Percentiles rank a stretch among this genome's conserved stretches.
These are phyloP conservation scores for Tyto alba DNA, from an alignment of 2,113 vertebrate species.

Conservation along the genomic window DNA sequence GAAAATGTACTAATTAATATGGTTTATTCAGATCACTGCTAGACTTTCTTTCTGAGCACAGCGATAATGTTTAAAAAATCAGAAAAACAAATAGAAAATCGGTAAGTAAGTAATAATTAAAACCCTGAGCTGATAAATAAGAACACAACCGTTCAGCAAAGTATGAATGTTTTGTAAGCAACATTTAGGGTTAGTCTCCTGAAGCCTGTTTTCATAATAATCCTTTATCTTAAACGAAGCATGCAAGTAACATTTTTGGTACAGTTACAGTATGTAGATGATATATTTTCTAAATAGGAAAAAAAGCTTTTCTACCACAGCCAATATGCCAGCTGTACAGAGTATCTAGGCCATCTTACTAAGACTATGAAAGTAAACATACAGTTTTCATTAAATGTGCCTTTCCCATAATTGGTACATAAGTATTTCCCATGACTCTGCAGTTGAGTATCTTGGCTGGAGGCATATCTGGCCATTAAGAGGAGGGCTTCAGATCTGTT, in stretches of 20 bases:
- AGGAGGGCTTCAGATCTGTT: slow-evolving; percentile 71
- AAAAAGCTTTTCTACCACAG: slow-evolving; percentile 46
- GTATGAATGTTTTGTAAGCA: not conserved
- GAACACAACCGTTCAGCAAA: not conserved
- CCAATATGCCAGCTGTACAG: slow-evolving; percentile 54
- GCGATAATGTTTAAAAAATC: not conserved
- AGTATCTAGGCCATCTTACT: slow-evolving; percentile 65
- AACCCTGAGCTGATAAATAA: not conserved
- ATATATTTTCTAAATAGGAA: slow-evolving; percentile 47
- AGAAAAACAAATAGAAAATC: not conserved
- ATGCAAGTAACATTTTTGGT: slow-evolving; percentile 1
- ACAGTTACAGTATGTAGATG: slow-evolving; percentile 6
- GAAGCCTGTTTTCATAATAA: not conserved
- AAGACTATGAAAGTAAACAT: slow-evolving; percentile 71
- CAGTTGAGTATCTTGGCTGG: slow-evolving; percentile 74
- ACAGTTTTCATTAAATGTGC: slow-evolving; percentile 74
- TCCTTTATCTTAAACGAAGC: slow-evolving; percentile 9
- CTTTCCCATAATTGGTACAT: slow-evolving; percentile 73
- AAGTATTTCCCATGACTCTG: slow-evolving; percentile 80
- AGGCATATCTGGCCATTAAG: slow-evolving; percentile 74
- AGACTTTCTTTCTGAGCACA: not conserved
- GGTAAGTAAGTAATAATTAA: not conserved
- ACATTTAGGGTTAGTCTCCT: not conserved
- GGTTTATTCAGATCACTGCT: slow-evolving; percentile 17
- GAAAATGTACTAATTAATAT: slow-evolving; percentile 32